phyloP scores from a whole-genome alignment of 1,140 invertebrate genomes.

The Tetraneura akinire region DNA sequence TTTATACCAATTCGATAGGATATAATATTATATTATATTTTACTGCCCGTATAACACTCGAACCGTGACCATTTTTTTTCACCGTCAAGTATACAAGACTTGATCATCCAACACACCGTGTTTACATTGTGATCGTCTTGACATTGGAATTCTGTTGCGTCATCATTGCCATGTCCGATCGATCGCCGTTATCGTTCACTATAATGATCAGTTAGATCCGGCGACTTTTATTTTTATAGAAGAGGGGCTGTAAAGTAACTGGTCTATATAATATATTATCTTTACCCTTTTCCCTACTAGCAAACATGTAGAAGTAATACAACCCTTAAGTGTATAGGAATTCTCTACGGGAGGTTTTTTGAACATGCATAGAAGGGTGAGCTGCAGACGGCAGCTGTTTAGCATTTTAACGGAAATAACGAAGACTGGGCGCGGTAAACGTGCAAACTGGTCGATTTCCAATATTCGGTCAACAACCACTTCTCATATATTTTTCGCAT shows the following conservation, averaged over 20 bases:
- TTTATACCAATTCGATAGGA: constrained; percentile 42
- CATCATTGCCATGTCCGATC: constrained; percentile 42
- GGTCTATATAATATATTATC: constrained; percentile 26
- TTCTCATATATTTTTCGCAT: neutral
- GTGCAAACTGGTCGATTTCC: neutral
- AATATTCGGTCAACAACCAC: constrained; percentile 13
- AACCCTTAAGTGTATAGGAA: neutral
- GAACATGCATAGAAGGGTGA: neutral
- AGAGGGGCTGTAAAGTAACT: neutral
- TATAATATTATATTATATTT: constrained; percentile 33
- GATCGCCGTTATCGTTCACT: constrained; percentile 15
- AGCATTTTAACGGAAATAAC: constrained; percentile 38
- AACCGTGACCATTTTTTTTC: constrained; percentile 45
- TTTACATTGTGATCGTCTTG: constrained; percentile 51
- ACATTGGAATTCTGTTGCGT: constrained; percentile 50
- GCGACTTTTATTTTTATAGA: neutral
- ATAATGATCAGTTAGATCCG: neutral
- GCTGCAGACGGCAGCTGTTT: constrained; percentile 29
- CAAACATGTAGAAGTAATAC: neutral
- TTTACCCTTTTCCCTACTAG: constrained; percentile 18
- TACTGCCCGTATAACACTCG: constrained; percentile 42
- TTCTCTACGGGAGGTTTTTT: neutral
- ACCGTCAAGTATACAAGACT: neutral
- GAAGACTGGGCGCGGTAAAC: neutral
- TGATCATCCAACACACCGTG: constrained; percentile 32